These are phyloP conservation scores for Caenorhabditis inopinata DNA, from an alignment of 1,140 invertebrate genomes.

Conservation along the genomic window DNA sequence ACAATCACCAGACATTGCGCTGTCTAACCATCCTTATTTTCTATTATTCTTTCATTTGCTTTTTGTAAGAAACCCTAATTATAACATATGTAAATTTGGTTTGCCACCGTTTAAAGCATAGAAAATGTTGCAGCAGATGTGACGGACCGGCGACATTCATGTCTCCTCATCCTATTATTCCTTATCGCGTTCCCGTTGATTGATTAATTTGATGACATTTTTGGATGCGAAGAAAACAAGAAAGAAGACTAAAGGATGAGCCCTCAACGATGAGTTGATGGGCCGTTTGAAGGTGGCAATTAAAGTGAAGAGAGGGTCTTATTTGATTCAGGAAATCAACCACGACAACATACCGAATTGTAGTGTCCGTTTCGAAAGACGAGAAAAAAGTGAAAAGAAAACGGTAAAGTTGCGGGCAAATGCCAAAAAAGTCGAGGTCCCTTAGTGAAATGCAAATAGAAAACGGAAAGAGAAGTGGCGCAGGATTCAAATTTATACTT, in stretches of 20 bases:
- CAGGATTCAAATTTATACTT: background rate
- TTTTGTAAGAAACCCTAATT: background rate
- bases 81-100: background rate
- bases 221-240: background rate
- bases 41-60: background rate
- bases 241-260: background rate
- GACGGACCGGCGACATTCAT: background rate
- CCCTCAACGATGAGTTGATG: constrained; percentile 18
- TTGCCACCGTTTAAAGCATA: background rate
- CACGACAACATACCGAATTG: no score
- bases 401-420: background rate
- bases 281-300: constrained; percentile 5
- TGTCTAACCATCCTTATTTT: background rate
- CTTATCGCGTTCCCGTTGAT: background rate
- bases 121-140: background rate
- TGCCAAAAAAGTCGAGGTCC: background rate
- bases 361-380: no score
- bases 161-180: background rate
- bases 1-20: no score
- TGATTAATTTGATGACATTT: constrained; percentile 25
- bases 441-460: background rate
- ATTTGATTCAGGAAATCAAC: background rate
- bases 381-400: background rate
- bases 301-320: background rate
- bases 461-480: background rate